phyloP scores from a whole-genome alignment of 1,140 invertebrate genomes.

The Drosophila sp. region DNA sequence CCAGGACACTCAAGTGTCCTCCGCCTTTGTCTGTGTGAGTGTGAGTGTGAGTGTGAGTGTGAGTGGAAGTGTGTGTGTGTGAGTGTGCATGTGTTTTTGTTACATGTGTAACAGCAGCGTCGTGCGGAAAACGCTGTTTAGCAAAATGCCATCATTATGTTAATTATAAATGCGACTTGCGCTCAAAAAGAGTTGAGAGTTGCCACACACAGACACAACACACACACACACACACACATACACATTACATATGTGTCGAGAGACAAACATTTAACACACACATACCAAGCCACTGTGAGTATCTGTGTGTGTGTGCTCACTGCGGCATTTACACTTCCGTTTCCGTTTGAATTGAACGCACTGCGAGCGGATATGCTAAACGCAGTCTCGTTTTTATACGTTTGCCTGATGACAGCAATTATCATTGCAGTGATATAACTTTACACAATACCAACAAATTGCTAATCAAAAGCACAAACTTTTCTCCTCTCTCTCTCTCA shows the following conservation, averaged over 20 bases:
- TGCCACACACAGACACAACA: slow-evolving; percentile 31
- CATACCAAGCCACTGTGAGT: no score
- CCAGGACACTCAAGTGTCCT: slow-evolving; percentile 52
- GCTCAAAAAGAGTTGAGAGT: slow-evolving; percentile 45
- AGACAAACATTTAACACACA: slow-evolving; percentile 41
- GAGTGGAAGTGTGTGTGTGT: not conserved
- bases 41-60: slow-evolving; percentile 5
- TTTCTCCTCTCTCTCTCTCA: not conserved
- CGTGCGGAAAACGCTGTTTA: slow-evolving; percentile 79
- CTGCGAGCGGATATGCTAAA: slow-evolving; percentile 69
- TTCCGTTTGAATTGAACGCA: slow-evolving; percentile 58
- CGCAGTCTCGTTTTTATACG: slow-evolving; percentile 70
- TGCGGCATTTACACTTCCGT: slow-evolving; percentile 81
- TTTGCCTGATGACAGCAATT: slow-evolving; percentile 75
- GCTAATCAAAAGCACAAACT: slow-evolving; percentile 61
- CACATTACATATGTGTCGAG: slow-evolving; percentile 23
- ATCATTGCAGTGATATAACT: slow-evolving; percentile 71
- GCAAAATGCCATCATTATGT: slow-evolving; percentile 83
- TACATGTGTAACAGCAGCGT: slow-evolving; percentile 52
- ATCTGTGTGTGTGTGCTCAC: slow-evolving; percentile 24
- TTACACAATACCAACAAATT: slow-evolving; percentile 48
- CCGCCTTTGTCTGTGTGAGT: not conserved
- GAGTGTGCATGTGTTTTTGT: slow-evolving; percentile 56
- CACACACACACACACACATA: not conserved
- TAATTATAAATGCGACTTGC: slow-evolving; percentile 80